phyloP scores from a whole-genome alignment of 2,113 vertebrate species.

The Malurus melanocephalus region DNA sequence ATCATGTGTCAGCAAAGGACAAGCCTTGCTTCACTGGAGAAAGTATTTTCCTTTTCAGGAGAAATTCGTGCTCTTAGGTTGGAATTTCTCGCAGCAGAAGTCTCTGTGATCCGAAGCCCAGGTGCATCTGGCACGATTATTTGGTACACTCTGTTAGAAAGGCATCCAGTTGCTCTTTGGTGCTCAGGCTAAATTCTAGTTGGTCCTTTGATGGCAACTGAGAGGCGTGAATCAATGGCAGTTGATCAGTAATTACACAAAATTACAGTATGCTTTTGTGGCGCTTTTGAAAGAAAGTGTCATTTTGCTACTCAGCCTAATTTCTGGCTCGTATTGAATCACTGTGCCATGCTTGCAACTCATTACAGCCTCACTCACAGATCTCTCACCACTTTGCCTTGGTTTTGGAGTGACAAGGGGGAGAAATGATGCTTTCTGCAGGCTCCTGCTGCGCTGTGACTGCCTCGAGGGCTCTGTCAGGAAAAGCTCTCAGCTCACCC shows the following conservation, averaged over 20 bases:
- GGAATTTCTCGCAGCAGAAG: neutral
- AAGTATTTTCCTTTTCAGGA: neutral
- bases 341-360: conserved; percentile 7
- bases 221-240: conserved; percentile 24
- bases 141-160: neutral
- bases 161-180: neutral
- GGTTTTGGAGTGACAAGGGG: neutral
- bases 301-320: conserved; percentile 47
- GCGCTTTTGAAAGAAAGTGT: conserved; percentile 38
- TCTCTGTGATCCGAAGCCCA: neutral
- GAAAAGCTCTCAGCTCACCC: neutral
- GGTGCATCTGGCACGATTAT: neutral
- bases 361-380: neutral
- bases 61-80: neutral
- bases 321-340: conserved; percentile 48
- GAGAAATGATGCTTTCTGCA: neutral
- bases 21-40: neutral
- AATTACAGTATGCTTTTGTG: conserved; percentile 46
- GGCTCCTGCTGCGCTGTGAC: neutral
- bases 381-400: neutral
- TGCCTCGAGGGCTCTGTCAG: neutral
- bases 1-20: neutral
- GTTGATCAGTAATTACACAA: conserved; percentile 45
- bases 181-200: neutral
- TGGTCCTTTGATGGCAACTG: neutral